Evolutionary conservation across 2,797 vertebrate genomes (phyloP).

Genomic region (Todus mexicanus): DNA sequence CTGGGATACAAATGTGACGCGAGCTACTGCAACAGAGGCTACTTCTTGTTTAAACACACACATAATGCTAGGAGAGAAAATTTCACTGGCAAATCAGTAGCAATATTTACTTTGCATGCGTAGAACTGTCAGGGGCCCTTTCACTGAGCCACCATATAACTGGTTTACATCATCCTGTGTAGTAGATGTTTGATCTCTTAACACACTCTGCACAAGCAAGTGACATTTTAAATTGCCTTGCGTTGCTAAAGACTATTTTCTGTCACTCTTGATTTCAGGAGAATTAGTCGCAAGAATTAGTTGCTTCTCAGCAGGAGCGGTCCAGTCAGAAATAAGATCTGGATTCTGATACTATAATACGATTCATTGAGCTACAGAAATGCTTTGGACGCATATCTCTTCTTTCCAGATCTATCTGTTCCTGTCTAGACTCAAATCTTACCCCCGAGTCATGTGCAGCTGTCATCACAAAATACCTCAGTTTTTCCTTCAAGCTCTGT

Average conservation of each 20-base stretch:
- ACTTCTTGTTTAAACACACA: background rate
- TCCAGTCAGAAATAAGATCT: background rate
- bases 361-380: background rate
- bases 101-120: fast-evolving
- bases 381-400: background rate
- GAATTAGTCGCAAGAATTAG: background rate
- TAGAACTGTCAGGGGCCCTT: background rate
- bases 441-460: background rate
- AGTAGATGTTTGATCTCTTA: background rate
- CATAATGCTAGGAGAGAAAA: background rate
- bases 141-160: background rate
- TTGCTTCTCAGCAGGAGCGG: background rate
- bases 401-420: background rate
- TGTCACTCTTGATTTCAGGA: background rate
- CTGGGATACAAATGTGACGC: background rate
- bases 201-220: background rate
- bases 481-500: background rate
- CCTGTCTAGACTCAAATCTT: background rate
- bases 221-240: background rate
- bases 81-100: background rate
- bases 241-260: background rate
- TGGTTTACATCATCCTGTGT: background rate
- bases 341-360: background rate
- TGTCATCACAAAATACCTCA: background rate
- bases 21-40: background rate